Evolutionary conservation across 1,140 invertebrate genomes (phyloP).

Genomic region (Hesperophylax magnus): DNA sequence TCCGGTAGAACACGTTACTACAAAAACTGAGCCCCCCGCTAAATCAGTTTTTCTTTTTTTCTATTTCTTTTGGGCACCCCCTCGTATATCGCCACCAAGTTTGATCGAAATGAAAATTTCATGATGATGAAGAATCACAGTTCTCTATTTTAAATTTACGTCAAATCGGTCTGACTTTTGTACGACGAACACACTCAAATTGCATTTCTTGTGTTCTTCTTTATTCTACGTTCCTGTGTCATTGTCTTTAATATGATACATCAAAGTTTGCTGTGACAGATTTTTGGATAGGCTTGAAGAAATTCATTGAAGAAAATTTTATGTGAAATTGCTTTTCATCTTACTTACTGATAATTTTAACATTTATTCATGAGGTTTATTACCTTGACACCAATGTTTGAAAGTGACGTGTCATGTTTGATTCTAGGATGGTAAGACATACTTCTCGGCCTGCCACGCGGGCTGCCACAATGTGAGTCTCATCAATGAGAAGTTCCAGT

Average conservation of each 20-base stretch:
- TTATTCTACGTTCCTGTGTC: too few species aligned
- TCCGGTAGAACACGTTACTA: too few species aligned
- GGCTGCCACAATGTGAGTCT: constrained; percentile 81
- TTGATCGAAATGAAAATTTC: too few species aligned
- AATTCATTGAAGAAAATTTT: background rate
- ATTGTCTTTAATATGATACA: background rate
- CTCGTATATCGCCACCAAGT: too few species aligned
- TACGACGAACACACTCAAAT: too few species aligned
- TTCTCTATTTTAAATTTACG: too few species aligned
- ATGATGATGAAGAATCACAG: too few species aligned
- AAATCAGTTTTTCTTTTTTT: too few species aligned
- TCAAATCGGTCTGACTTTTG: too few species aligned
- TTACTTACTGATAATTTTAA: background rate
- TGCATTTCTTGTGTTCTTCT: too few species aligned
- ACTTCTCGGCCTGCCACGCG: constrained; percentile 91
- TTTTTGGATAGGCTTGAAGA: background rate
- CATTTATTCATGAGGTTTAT: background rate
- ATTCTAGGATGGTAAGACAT: constrained; percentile 80
- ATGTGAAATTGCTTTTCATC: background rate
- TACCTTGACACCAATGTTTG: background rate
- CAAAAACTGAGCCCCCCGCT: too few species aligned
- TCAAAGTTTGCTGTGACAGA: background rate
- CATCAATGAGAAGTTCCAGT: constrained; percentile 78
- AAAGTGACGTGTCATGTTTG: background rate
- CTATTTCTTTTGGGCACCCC: too few species aligned